Conservation (phyloP, 1,140 invertebrate genomes). For the Helicorthomorpha holstii region DNA sequence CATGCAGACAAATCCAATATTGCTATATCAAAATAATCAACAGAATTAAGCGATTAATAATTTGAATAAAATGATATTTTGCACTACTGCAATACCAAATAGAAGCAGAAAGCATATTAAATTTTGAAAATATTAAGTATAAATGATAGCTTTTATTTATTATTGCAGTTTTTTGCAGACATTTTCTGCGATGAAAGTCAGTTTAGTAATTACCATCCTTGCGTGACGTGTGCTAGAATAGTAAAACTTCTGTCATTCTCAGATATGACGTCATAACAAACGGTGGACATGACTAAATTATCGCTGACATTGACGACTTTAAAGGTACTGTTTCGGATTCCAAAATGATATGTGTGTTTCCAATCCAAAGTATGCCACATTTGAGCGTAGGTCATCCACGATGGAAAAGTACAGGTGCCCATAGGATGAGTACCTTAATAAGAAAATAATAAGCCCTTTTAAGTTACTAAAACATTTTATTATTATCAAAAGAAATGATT, state of each 20-base stretch:
- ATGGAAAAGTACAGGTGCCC: conserved; percentile 50
- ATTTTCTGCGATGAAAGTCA: not conserved
- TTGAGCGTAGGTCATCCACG: conserved; percentile 51
- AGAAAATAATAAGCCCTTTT: conserved; percentile 1
- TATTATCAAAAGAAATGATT: too few species aligned
- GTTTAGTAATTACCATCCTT: conserved; percentile 43
- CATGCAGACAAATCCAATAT: conserved; percentile 71
- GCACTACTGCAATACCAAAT: not conserved
- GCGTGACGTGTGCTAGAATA: conserved; percentile 47
- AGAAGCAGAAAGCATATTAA: not conserved
- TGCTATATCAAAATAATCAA: too few species aligned
- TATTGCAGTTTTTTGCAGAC: conserved; percentile 6
- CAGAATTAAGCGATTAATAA: too few species aligned
- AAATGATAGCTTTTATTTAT: too few species aligned
- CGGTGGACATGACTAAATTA: not conserved
- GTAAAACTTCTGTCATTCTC: conserved; percentile 26
- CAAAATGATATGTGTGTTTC: conserved; percentile 49
- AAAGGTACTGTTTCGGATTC: conserved; percentile 50
- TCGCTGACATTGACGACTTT: not conserved
- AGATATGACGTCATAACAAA: conserved; percentile 3
- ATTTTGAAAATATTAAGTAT: too few species aligned
- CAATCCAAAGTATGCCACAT: conserved; percentile 65
- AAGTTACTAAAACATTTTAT: not conserved
- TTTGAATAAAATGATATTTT: not conserved
- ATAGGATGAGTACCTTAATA: conserved; percentile 32